A percentile compares a stretch with the other conserved stretches of the same genome.
Conservation (phyloP, 2,113 vertebrate genomes). For the Panthera leo region DNA sequence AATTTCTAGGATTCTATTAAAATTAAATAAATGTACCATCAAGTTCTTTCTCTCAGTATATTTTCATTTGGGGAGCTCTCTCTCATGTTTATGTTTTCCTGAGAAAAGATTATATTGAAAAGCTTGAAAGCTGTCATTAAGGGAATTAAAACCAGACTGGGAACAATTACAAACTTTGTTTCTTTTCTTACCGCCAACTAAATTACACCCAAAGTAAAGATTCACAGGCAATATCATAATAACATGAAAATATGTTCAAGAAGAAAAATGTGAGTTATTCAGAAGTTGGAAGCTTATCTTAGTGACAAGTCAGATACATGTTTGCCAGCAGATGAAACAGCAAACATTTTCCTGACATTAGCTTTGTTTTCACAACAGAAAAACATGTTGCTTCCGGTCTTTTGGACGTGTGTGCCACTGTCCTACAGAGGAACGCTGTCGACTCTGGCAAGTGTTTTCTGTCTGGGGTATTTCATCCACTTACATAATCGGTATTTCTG, state of each 20-base stretch:
- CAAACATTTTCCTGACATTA: slow-evolving; percentile 42
- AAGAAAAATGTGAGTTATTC: slow-evolving; percentile 39
- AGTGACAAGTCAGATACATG: slow-evolving; percentile 39
- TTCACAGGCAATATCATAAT: slow-evolving; percentile 53
- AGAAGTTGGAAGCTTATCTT: slow-evolving; percentile 39
- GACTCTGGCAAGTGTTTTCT: not conserved
- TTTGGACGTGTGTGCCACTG: not conserved
- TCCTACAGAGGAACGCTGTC: not conserved
- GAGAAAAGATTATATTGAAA: slow-evolving; percentile 59
- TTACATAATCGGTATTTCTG: not conserved
- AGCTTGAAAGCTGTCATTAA: slow-evolving; percentile 55
- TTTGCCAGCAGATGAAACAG: slow-evolving; percentile 51
- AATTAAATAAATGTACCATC: slow-evolving; percentile 7
- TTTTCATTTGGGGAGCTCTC: slow-evolving; percentile 13
- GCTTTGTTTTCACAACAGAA: slow-evolving; percentile 68
- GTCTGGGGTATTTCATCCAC: not conserved
- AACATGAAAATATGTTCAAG: slow-evolving; percentile 51
- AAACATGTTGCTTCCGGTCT: not conserved
- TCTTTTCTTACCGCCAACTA: slow-evolving; percentile 61
- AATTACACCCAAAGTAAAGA: slow-evolving; percentile 58
- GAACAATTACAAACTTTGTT: slow-evolving; percentile 54
- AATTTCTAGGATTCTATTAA: slow-evolving; percentile 32
- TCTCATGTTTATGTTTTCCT: slow-evolving; percentile 51
- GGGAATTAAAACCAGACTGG: slow-evolving; percentile 44
- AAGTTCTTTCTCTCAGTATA: not conserved